Percentiles rank a stretch among this genome's conserved stretches.
These are phyloP conservation scores for Harpagifer antarcticus DNA, from an alignment of 2,797 vertebrate species.

Conservation along the genomic window DNA sequence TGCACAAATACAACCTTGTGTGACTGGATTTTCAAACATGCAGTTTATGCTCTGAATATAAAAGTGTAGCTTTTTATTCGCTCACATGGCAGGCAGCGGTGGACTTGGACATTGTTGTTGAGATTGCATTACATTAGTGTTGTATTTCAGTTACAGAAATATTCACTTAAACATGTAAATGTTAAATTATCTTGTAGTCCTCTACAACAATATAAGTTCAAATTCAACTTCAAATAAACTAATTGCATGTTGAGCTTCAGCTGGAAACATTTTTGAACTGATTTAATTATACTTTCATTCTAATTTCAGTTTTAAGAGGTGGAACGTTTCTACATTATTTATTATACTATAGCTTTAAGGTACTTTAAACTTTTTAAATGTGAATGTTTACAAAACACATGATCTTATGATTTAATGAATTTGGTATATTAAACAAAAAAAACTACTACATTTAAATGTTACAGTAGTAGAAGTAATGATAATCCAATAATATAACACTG, in stretches of 20 bases:
- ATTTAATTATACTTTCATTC: no score
- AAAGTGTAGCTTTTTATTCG: not conserved
- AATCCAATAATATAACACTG: not conserved
- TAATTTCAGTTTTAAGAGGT: not conserved
- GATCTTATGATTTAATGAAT: not conserved
- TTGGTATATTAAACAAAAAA: not conserved
- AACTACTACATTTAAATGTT: not conserved
- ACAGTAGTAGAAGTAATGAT: not conserved
- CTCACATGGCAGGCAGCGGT: not conserved
- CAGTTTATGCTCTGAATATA: not conserved
- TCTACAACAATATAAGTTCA: no score
- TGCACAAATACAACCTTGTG: not conserved
- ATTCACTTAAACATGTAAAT: no score
- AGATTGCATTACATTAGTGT: not conserved
- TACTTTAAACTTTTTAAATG: not conserved
- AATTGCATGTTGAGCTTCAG: no score
- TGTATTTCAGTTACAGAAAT: not conserved
- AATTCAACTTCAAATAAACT: no score
- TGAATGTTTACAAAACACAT: not conserved
- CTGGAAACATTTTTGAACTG: no score
- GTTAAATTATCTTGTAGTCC: not conserved
- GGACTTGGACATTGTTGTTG: not conserved
- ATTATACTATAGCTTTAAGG: not conserved
- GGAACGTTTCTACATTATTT: not conserved
- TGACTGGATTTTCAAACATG: not conserved